Conservation (phyloP, 35 echinoderm and acorn worm species). For the Anneissia japonica region DNA sequence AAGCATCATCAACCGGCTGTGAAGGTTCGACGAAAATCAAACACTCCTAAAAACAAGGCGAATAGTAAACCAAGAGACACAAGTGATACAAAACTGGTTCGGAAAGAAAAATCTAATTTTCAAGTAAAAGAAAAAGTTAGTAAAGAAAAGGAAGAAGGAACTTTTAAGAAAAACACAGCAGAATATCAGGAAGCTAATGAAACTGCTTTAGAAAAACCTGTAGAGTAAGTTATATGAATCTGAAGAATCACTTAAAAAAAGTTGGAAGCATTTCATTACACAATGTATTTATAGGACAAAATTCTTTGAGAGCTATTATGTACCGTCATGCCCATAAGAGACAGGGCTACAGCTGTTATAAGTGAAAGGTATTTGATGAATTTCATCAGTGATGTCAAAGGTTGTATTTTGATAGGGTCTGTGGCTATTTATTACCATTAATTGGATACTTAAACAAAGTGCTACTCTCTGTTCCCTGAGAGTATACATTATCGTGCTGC, state of each 20-base stretch:
- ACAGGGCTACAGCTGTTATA: slow-evolving; percentile 13
- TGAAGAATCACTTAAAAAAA: too few species aligned
- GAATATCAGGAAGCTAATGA: neutral
- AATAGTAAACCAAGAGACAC: neutral
- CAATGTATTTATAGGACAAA: too few species aligned
- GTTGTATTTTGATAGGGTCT: too few species aligned
- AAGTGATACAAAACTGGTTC: neutral
- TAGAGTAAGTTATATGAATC: neutral
- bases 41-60: neutral
- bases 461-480: too few species aligned
- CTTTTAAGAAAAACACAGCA: neutral
- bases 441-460: too few species aligned
- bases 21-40: neutral
- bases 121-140: neutral
- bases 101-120: neutral
- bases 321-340: too few species aligned
- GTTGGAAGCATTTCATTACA: too few species aligned
- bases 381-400: too few species aligned
- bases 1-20: neutral
- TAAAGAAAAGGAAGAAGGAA: neutral
- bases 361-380: slow-evolving; percentile 49
- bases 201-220: neutral
- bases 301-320: too few species aligned
- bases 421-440: too few species aligned
- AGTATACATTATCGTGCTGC: too few species aligned